A percentile compares a stretch with the other conserved stretches of the same genome.
Conservation (phyloP, 2,888 invertebrate species). For the Papilio elwesi region DNA sequence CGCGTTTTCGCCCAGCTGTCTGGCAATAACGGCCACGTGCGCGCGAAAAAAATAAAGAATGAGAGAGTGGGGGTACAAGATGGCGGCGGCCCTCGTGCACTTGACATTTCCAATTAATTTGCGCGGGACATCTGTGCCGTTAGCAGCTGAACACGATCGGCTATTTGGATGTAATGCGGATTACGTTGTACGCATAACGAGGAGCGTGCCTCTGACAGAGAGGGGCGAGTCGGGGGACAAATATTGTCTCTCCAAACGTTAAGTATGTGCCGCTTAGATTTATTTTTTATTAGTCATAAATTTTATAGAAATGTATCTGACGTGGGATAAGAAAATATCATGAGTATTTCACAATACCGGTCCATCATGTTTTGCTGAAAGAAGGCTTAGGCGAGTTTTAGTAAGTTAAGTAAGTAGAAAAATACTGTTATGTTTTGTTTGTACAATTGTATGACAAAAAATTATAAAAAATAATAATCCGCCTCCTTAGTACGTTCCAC, state of each 20-base stretch:
- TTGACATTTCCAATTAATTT: conserved; percentile 85
- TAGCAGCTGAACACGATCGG: conserved; percentile 77
- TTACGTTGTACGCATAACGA: conserved; percentile 65
- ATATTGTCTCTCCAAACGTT: conserved; percentile 47
- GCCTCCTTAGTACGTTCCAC: too few species aligned
- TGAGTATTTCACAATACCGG: too few species aligned
- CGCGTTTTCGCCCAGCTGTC: conserved; percentile 76
- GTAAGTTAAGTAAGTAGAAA: too few species aligned
- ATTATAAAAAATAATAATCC: too few species aligned
- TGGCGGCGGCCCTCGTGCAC: conserved; percentile 75
- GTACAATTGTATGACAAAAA: too few species aligned
- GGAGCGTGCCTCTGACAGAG: conserved; percentile 53
- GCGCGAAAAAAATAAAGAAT: conserved; percentile 70
- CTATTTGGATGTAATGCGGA: conserved; percentile 69
- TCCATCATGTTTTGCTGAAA: too few species aligned
- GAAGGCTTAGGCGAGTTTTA: too few species aligned
- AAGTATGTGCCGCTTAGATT: conserved; percentile 12
- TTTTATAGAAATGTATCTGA: conserved; percentile 11
- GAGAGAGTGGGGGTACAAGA: conserved; percentile 63
- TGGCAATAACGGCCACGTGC: conserved; percentile 77
- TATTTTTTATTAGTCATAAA: not conserved
- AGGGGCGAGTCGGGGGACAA: conserved; percentile 46
- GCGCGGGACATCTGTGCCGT: conserved; percentile 81
- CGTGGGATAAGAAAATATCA: not conserved
- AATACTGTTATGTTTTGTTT: too few species aligned